Base-by-base conservation (phyloP, 2,888 invertebrate species). In the Byasa hedistus region DNA sequence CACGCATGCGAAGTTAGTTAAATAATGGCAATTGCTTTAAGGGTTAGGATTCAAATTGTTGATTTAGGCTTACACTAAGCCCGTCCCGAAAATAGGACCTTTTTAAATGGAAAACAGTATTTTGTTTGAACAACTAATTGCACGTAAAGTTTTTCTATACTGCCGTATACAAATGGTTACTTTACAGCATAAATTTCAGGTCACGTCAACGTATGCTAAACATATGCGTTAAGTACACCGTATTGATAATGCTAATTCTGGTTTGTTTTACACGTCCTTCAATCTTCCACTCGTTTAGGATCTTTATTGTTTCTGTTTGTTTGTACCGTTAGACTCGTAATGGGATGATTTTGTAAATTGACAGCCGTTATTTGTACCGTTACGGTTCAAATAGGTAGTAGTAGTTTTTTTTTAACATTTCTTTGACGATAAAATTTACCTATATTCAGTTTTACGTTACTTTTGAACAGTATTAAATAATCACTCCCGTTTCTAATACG, bases 121-220 rank as follows among this genome's bases (percentile, higher is more conserved):
- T 15, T 48, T n/a, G n/a, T 48, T 19, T 7, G 48, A n/a, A 48
- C n/a, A n/a, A 48, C 48, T n/a, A 48, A 48, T 48, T n/a, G 48
- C n/a, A 48, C 48, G 48, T 48, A 48, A 48, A 2, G n/a, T 68
- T 72, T 76, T 76, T 75, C 69, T 69, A 69, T 54, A 39, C 51
- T 27, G 15, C 52, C 52, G 57, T 52, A 64, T 59, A 56, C 23
- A 44, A 56, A 39, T n/a, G n/a, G 36, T 36, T 24, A 44, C 60
- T 55, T 32, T 57, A 62, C 66, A 68, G 64, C 78, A 74, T 76
- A 39, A 59, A 74, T 81, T 81, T 80, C 83, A 74, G 70, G 79
- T 82, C 87, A 86, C 84, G 86, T 78, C 68, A 74, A 71, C 62
- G 68, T 79, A 87, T 86, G 85, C 76, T 83, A 86, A 87, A 86